phyloP scores from a whole-genome alignment of 1,140 invertebrate species.

The Drosophila orosa region DNA sequence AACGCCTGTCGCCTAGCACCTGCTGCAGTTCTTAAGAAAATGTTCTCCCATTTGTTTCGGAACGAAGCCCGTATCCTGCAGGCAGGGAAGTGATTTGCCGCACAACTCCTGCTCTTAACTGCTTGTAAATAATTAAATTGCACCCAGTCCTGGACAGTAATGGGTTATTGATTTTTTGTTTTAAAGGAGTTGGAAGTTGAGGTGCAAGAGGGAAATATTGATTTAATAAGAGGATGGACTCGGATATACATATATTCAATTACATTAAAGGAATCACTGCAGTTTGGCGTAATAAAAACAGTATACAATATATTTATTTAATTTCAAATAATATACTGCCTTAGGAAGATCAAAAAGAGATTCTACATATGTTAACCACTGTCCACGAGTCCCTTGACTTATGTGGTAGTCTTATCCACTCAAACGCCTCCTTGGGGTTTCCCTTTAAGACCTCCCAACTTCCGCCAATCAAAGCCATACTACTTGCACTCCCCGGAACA shows the following conservation, averaged over 20 bases:
- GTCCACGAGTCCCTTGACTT: neutral
- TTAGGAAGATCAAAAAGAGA: neutral
- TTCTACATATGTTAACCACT: neutral
- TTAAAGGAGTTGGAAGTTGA: slow-evolving; percentile 2
- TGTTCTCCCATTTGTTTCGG: slow-evolving; percentile 50
- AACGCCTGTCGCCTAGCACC: slow-evolving; percentile 54
- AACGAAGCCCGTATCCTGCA: slow-evolving; percentile 31
- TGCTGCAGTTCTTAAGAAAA: slow-evolving; percentile 71
- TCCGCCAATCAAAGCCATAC: slow-evolving; percentile 49
- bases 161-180: slow-evolving; percentile 56
- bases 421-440: slow-evolving; percentile 16
- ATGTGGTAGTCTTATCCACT: slow-evolving; percentile 17
- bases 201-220: neutral
- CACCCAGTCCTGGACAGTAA: slow-evolving; percentile 28
- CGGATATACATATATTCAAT: neutral
- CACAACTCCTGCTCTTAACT: slow-evolving; percentile 19
- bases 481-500: slow-evolving; percentile 19
- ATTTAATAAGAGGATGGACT: neutral
- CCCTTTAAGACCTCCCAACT: slow-evolving; percentile 21
- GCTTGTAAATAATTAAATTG: slow-evolving; percentile 74
- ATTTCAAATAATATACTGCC: neutral
- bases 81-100: slow-evolving; percentile 47
- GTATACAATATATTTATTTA: neutral
- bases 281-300: neutral
- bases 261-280: rapidly evolving